Evolutionary conservation across 2,113 vertebrate genomes (phyloP).

Genomic region (human): DNA sequence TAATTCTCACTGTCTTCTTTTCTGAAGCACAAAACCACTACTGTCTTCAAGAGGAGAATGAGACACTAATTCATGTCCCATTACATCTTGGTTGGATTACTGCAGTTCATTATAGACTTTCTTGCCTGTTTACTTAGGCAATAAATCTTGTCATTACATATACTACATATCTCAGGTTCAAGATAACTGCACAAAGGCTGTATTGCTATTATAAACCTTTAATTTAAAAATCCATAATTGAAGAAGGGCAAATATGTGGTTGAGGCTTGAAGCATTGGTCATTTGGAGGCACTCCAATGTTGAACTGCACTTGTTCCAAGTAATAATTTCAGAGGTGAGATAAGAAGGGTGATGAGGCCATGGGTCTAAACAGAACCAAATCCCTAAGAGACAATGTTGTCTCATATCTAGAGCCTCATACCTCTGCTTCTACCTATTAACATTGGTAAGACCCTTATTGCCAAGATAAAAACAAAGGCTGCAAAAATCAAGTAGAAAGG

Average conservation of each 20-base stretch:
- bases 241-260: conserved; percentile 29
- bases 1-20: neutral
- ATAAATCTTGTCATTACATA: conserved; percentile 31
- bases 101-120: conserved; percentile 27
- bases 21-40: neutral
- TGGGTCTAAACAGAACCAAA: neutral
- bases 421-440: neutral
- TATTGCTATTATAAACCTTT: conserved; percentile 51
- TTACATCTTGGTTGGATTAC: neutral
- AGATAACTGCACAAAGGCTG: conserved; percentile 8
- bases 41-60: neutral
- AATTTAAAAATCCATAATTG: conserved; percentile 62
- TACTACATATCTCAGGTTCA: conserved; percentile 8
- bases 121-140: conserved; percentile 18
- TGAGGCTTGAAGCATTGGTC: neutral
- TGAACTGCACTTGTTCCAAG: neutral
- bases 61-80: neutral
- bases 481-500: neutral
- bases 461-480: neutral
- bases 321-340: conserved; percentile 6
- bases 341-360: neutral
- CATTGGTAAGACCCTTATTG: neutral
- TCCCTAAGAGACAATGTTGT: neutral
- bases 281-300: neutral
- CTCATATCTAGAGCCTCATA: neutral